Evolutionary conservation across 2,113 vertebrate species (phyloP).

Genomic region (Axis porcinus): DNA sequence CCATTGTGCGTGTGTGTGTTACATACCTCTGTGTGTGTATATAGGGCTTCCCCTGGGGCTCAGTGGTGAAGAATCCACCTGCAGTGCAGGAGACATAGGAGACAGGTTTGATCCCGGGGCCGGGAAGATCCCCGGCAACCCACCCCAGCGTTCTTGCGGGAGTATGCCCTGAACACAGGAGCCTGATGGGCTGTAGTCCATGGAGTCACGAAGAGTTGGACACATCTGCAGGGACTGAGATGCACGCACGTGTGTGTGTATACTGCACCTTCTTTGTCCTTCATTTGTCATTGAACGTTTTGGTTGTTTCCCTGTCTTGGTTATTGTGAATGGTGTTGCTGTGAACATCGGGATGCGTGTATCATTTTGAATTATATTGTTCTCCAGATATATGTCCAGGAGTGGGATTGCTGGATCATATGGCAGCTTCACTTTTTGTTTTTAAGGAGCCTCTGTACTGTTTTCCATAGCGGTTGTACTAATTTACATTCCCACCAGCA

Average conservation of each 20-base stretch:
- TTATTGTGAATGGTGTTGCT: neutral
- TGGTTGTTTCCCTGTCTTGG: neutral
- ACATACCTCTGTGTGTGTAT: neutral
- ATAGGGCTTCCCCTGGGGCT: neutral
- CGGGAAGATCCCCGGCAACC: neutral
- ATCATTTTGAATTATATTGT: neutral
- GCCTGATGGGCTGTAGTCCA: rapidly evolving
- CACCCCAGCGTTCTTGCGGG: neutral
- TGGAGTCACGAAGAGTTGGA: rapidly evolving
- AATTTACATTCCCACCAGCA: neutral
- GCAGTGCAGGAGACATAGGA: neutral
- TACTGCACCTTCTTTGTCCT: rapidly evolving
- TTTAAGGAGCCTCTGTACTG: neutral
- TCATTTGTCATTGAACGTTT: neutral
- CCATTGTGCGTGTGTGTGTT: neutral
- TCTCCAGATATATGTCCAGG: neutral
- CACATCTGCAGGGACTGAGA: rapidly evolving
- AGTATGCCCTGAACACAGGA: neutral
- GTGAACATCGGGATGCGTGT: neutral
- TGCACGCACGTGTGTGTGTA: rapidly evolving
- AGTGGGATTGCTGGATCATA: neutral
- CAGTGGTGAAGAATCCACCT: neutral
- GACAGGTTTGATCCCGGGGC: neutral
- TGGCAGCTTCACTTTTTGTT: neutral
- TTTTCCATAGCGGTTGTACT: neutral